phyloP scores from a whole-genome alignment of 2,113 vertebrate genomes.

The Leucosticte australis region DNA sequence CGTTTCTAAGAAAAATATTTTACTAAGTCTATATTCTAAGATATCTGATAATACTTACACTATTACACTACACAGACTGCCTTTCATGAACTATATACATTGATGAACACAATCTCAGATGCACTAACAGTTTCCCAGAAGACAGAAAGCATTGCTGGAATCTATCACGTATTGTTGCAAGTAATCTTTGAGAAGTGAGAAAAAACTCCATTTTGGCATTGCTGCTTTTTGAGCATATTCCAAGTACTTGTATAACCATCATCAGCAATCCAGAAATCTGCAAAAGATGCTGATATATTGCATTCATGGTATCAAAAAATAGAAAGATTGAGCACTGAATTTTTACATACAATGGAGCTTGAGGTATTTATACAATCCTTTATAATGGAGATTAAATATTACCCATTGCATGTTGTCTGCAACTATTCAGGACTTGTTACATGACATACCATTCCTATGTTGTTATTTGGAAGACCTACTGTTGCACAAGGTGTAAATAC shows the following conservation, averaged over 20 bases:
- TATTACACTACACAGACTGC: background rate
- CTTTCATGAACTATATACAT: background rate
- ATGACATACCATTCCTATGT: background rate
- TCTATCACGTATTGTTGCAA: background rate
- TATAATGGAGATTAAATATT: background rate
- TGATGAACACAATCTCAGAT: background rate
- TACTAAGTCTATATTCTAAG: background rate
- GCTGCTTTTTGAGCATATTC: background rate
- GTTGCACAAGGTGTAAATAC: background rate
- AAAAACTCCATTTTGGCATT: background rate
- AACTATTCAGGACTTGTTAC: background rate
- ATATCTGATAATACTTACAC: background rate
- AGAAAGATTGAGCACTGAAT: background rate
- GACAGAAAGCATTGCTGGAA: conserved; percentile 9
- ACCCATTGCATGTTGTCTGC: background rate
- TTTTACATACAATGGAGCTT: background rate
- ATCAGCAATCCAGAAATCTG: background rate
- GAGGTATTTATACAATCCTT: conserved; percentile 18
- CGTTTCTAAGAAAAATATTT: background rate
- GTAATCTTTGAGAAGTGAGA: background rate
- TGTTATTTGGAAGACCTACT: background rate
- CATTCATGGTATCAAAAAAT: background rate
- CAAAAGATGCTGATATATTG: background rate
- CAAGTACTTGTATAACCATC: background rate
- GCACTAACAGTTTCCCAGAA: background rate